Conservation (phyloP, 2,797 vertebrate genomes). For the Pterois miles region DNA sequence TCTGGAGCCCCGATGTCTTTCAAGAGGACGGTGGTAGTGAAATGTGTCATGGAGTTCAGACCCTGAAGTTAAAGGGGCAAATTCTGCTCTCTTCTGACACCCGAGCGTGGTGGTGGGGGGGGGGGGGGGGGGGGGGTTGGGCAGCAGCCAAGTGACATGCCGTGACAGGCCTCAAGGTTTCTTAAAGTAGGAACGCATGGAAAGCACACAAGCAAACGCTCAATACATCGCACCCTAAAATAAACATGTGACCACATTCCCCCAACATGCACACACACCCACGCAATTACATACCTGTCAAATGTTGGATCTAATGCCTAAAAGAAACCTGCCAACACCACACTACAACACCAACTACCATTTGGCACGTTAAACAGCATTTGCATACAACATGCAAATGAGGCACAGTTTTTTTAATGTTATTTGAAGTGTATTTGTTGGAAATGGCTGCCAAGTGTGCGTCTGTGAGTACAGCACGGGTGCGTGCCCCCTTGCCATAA, state of each 20-base stretch:
- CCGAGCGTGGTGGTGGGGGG: background rate
- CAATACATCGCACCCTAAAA: slow-evolving; percentile 24
- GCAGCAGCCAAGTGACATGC: slow-evolving; percentile 61
- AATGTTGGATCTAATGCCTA: background rate
- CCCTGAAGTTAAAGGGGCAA: slow-evolving; percentile 59
- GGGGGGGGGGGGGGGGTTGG: slow-evolving; percentile 9
- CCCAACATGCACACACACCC: background rate
- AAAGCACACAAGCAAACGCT: slow-evolving; percentile 26
- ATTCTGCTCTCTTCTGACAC: slow-evolving; percentile 58
- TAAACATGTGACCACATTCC: slow-evolving; percentile 6
- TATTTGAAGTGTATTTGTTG: background rate
- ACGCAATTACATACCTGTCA: slow-evolving; percentile 51
- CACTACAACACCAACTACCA: background rate
- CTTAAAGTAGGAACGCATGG: slow-evolving; percentile 47
- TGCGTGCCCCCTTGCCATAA: background rate
- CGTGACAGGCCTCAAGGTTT: slow-evolving; percentile 63
- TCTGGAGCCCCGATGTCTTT: slow-evolving; percentile 21
- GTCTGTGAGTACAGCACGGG: background rate
- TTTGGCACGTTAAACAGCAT: slow-evolving; percentile 1
- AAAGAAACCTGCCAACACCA: slow-evolving; percentile 7
- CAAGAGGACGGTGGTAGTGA: slow-evolving; percentile 37
- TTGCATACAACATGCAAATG: slow-evolving; percentile 10
- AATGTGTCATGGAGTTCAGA: slow-evolving; percentile 62
- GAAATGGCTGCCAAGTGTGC: background rate
- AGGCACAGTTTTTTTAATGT: background rate